phyloP scores from a whole-genome alignment of 1,140 invertebrate genomes.

The Gryllus bimaculatus region DNA sequence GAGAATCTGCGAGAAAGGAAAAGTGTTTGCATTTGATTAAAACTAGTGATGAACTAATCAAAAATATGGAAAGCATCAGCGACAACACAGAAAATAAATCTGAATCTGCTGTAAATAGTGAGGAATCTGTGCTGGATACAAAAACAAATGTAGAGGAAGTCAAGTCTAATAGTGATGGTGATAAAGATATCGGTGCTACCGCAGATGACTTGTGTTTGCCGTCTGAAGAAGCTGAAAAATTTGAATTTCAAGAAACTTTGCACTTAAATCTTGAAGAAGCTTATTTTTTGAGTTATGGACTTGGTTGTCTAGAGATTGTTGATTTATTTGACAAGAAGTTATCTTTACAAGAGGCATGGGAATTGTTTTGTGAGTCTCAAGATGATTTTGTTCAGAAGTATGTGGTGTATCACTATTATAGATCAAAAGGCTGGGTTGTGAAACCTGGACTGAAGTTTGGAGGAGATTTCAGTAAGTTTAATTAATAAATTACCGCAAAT shows the following conservation, averaged over 20 bases:
- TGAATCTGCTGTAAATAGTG: too few species aligned
- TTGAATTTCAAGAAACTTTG: constrained; percentile 49
- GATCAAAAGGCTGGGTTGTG: constrained; percentile 82
- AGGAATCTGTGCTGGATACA: too few species aligned
- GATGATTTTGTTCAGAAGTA: constrained; percentile 62
- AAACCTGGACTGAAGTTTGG: constrained; percentile 84
- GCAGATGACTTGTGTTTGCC: too few species aligned
- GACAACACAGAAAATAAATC: too few species aligned
- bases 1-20: neutral
- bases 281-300: constrained; percentile 64
- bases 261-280: constrained; percentile 64
- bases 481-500: constrained; percentile 19
- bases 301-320: constrained; percentile 60
- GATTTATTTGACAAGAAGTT: constrained; percentile 45
- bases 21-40: too few species aligned
- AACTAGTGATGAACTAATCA: too few species aligned
- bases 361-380: constrained; percentile 48
- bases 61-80: too few species aligned
- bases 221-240: constrained; percentile 34
- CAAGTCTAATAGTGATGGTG: too few species aligned
- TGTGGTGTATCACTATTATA: constrained; percentile 75
- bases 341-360: constrained; percentile 50
- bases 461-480: constrained; percentile 69
- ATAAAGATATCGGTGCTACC: too few species aligned
- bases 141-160: too few species aligned